phyloP scores from a whole-genome alignment of 2,113 vertebrate genomes.

The Glaucomys volans region DNA sequence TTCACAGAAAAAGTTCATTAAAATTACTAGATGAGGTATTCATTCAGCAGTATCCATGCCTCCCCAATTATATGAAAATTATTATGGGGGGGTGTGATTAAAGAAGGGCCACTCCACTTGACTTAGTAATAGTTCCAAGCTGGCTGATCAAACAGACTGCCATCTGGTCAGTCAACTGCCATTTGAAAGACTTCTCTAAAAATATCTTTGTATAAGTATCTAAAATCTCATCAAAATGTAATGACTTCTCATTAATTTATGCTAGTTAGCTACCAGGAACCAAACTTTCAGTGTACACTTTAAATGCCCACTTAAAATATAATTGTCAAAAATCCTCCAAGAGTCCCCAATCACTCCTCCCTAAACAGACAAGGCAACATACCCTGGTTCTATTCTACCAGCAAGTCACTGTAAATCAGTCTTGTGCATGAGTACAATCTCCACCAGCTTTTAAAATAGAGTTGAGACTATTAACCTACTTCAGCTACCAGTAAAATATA shows the following conservation, averaged over 20 bases:
- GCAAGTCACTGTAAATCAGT: not conserved
- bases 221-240: constrained; percentile 61
- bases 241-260: constrained; percentile 56
- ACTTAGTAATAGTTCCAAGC: constrained; percentile 33
- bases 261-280: constrained; percentile 50
- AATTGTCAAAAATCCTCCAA: constrained; percentile 33
- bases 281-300: constrained; percentile 44
- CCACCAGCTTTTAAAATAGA: constrained; percentile 14
- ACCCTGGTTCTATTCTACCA: not conserved
- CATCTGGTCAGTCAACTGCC: constrained; percentile 60
- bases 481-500: not conserved
- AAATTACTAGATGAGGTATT: constrained; percentile 29
- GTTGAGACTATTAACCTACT: not conserved
- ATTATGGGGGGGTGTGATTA: not conserved
- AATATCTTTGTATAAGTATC: constrained; percentile 36
- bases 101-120: constrained; percentile 33
- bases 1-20: not conserved
- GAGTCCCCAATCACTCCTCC: not conserved
- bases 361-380: not conserved
- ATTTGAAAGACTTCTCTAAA: constrained; percentile 68
- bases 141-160: constrained; percentile 58
- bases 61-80: not conserved
- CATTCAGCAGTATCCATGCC: not conserved
- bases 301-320: not conserved
- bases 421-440: not conserved